Base-by-base conservation (phyloP, 1,140 invertebrate genomes). In the Rhysida immarginata region DNA sequence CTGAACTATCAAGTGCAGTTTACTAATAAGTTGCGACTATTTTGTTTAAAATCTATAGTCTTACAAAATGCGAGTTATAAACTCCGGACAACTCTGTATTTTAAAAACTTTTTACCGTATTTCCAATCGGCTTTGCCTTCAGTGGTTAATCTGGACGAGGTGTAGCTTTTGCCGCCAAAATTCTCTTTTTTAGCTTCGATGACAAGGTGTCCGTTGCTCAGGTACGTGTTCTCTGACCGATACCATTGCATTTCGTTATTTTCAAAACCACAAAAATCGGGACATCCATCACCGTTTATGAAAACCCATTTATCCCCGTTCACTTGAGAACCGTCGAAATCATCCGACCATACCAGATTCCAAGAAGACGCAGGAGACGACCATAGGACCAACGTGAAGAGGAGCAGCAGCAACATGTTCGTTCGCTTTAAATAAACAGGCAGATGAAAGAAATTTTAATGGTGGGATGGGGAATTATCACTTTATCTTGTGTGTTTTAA, bases 221-320 rank as follows among this genome's bases (percentile, higher is more conserved):
- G 29, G 16, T 29, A 24, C 24, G 56, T 26, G 42, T 58, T 45
- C 23, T 45, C 27, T 5, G 46, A 41, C 18, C 43, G 46, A 25
- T 58, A 58, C 24, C 54, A 58, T 42, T 58, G 56, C 8, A 46
- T 20, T 23, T 58, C 56, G 26, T 54, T 54, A 24, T 58, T 58
- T 23, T 51, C 56, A 26, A 50, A 56, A 1, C 58, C 48, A 54
- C 52, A 52, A 23, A 51, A 11, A 20, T 26, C 26, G 24, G 14
- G 14, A 24, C 14, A 51, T 5, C 49, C 49, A 26, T 51, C 49
- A 23, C 58, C 60, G 8, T 43, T 29, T 29, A 56, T 49, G 42
- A 43, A 49, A 14, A 43, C 18, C 60, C 60, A 61, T n/a, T 61
- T 51, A 23, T 23, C 14, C n/a, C 13, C 11, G 41, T 56, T 35